Percentiles rank a stretch among this genome's conserved stretches.
These are phyloP conservation scores for Volucella bombylans DNA, from an alignment of 2,888 invertebrate species.

Conservation along the genomic window DNA sequence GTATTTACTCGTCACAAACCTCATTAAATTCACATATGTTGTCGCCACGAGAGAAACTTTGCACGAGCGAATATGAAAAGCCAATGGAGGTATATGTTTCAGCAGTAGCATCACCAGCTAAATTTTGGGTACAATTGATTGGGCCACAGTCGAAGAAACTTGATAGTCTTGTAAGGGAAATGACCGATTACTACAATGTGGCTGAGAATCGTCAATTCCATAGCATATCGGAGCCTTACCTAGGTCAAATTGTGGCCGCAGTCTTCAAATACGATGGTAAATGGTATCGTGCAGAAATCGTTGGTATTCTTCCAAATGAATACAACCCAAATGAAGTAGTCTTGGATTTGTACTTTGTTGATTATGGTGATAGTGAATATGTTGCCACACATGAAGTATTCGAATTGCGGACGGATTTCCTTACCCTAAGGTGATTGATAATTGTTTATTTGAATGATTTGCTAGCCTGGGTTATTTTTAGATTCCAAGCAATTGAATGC, in stretches of 20 bases:
- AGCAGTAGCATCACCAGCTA: slow-evolving; percentile 89
- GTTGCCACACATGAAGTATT: slow-evolving; percentile 87
- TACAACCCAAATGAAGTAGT: slow-evolving; percentile 85
- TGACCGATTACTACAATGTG: slow-evolving; percentile 91
- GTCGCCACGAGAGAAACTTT: slow-evolving; percentile 80
- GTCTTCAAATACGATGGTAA: slow-evolving; percentile 91
- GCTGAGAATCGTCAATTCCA: slow-evolving; percentile 86
- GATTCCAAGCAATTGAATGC: slow-evolving; percentile 92
- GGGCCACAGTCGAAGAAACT: slow-evolving; percentile 89
- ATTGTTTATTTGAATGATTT: not conserved
- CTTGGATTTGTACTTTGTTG: slow-evolving; percentile 90
- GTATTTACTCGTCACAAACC: slow-evolving; percentile 81
- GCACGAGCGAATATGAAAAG: slow-evolving; percentile 83
- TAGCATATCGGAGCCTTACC: slow-evolving; percentile 84
- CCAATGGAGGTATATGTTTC: slow-evolving; percentile 93
- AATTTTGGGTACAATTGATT: slow-evolving; percentile 94
- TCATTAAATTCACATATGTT: slow-evolving; percentile 79
- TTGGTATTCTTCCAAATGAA: slow-evolving; percentile 86
- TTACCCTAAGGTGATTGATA: slow-evolving; percentile 79
- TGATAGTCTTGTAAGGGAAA: slow-evolving; percentile 90
- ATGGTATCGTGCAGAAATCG: slow-evolving; percentile 88
- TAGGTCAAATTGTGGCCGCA: slow-evolving; percentile 93
- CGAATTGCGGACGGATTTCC: slow-evolving; percentile 88
- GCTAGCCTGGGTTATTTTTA: slow-evolving; percentile 50
- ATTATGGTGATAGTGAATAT: slow-evolving; percentile 92